A percentile compares a stretch with the other conserved stretches of the same genome.
Evolutionary conservation across 2,797 vertebrate genomes (phyloP).

Genomic region (Liasis olivaceus): DNA sequence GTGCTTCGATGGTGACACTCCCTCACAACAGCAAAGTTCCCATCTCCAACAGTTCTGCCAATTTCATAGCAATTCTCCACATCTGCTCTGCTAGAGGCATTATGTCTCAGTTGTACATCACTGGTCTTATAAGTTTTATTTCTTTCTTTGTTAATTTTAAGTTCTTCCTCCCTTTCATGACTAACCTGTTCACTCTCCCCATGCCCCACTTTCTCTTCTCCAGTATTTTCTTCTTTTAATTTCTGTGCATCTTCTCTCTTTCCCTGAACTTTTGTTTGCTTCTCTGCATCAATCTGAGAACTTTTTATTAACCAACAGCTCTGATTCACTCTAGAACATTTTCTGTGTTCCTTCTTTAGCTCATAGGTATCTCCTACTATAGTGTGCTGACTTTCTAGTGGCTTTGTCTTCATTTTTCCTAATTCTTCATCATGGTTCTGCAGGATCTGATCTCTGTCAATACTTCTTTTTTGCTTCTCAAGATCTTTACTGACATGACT

Average conservation of each 20-base stretch:
- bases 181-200: constrained; percentile 37
- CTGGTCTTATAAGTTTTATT: constrained; percentile 47
- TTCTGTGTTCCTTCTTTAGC: constrained; percentile 53
- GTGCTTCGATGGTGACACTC: constrained; percentile 81
- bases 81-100: constrained; percentile 72
- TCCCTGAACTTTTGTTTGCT: constrained; percentile 35
- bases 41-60: constrained; percentile 89
- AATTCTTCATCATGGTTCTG: constrained; percentile 48
- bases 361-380: constrained; percentile 52
- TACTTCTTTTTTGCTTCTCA: constrained; percentile 58
- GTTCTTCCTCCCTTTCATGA: constrained; percentile 59
- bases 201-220: constrained; percentile 38
- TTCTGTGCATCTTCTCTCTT: constrained; percentile 62
- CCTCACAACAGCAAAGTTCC: constrained; percentile 93
- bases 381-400: constrained; percentile 39
- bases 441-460: constrained; percentile 57
- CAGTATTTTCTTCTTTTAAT: constrained; percentile 50
- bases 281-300: constrained; percentile 48
- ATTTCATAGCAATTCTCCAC: constrained; percentile 86
- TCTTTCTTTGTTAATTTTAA: constrained; percentile 53
- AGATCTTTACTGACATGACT: constrained; percentile 53
- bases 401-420: constrained; percentile 63
- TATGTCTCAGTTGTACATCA: constrained; percentile 51
- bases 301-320: constrained; percentile 66
- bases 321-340: constrained; percentile 40